phyloP scores from a whole-genome alignment of 2,888 invertebrate species.

The Epiblema foenella region DNA sequence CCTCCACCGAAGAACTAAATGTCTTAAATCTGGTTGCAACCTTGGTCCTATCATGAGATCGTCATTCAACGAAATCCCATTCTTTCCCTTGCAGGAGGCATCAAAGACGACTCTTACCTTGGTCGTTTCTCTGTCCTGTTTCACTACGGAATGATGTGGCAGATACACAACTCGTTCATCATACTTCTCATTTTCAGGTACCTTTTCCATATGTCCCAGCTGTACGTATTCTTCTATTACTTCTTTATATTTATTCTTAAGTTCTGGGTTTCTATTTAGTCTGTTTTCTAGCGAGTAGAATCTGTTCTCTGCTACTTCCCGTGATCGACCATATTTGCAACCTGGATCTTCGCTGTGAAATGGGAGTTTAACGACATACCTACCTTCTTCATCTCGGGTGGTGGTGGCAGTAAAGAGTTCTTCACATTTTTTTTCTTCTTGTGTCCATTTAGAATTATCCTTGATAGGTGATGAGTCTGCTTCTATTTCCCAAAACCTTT shows the following conservation, averaged over 20 bases:
- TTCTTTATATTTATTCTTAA: slow-evolving; percentile 10
- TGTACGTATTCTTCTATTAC: slow-evolving; percentile 19
- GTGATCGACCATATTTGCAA: no score
- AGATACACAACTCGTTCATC: background rate
- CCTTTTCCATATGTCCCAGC: background rate
- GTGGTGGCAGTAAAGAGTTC: no score
- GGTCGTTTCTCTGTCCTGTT: background rate
- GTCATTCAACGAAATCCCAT: background rate
- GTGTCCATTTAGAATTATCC: background rate
- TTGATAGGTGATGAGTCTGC: slow-evolving; percentile 13
- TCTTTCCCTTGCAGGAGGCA: background rate
- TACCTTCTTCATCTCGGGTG: no score
- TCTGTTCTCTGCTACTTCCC: no score
- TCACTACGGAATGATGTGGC: no score
- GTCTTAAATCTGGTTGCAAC: slow-evolving; percentile 16
- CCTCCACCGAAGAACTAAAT: slow-evolving; percentile 1
- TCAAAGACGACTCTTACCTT: background rate
- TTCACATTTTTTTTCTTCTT: slow-evolving; percentile 11
- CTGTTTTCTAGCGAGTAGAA: no score
- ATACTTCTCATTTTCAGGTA: slow-evolving; percentile 14
- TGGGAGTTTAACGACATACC: no score
- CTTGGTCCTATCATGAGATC: slow-evolving; percentile 5
- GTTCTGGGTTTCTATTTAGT: slow-evolving; percentile 26
- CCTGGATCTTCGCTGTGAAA: no score
- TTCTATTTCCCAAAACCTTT: slow-evolving; percentile 45